Evolutionary conservation across 2,113 vertebrate genomes (phyloP).

Genomic region (Trematomus loennbergii): DNA sequence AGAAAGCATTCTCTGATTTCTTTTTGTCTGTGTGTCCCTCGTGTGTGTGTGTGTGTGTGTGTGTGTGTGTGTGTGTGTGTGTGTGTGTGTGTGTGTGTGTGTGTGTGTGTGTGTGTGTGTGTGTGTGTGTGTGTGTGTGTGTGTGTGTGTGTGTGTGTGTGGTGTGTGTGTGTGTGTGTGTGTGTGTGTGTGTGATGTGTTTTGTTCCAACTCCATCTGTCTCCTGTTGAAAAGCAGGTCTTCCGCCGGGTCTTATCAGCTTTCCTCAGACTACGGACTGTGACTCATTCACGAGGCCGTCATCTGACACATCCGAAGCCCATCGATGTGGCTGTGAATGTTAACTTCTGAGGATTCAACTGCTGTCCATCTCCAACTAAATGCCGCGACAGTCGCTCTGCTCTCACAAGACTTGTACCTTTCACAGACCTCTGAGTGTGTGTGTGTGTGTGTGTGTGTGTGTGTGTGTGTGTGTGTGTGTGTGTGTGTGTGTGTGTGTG

Average conservation of each 20-base stretch:
- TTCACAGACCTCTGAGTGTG: constrained; percentile 29
- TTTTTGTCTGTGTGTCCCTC: constrained; percentile 2
- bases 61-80: constrained; percentile 21
- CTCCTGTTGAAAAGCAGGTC: constrained; percentile 53
- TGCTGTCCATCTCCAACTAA: constrained; percentile 36
- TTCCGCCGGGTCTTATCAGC: constrained; percentile 74
- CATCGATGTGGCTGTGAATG: constrained; percentile 61
- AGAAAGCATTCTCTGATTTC: neutral
- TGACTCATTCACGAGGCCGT: constrained; percentile 57
- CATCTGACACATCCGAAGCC: constrained; percentile 58
- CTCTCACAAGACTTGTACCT: constrained; percentile 36
- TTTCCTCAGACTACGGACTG: constrained; percentile 65
- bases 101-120: constrained; percentile 27
- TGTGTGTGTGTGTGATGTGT: constrained; percentile 28
- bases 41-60: constrained; percentile 4
- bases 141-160: constrained; percentile 18
- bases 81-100: constrained; percentile 19
- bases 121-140: constrained; percentile 25
- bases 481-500: neutral
- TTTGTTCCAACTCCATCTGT: constrained; percentile 52
- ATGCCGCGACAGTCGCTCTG: constrained; percentile 8
- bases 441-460: neutral
- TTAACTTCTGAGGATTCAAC: constrained; percentile 53
- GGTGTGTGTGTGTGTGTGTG: too few relatives aligned
- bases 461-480: neutral